A percentile compares a stretch with the other conserved stretches of the same genome.
Conservation (phyloP, 2,888 invertebrate genomes). For the Abrostola triplasia region DNA sequence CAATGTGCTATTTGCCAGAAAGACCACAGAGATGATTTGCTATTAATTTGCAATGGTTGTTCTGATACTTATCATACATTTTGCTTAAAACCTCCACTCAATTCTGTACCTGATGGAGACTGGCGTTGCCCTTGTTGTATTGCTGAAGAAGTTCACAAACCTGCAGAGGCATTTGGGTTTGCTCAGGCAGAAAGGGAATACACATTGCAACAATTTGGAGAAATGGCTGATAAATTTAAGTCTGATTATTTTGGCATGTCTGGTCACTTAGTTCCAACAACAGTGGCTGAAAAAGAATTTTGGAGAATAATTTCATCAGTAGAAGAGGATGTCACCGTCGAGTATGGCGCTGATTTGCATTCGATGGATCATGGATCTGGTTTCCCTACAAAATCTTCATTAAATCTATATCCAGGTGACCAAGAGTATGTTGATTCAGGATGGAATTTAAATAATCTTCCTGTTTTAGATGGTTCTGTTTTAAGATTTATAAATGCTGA, state of each 20-base stretch:
- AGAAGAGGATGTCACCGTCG: constrained; percentile 92
- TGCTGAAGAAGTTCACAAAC: constrained; percentile 90
- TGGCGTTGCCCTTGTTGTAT: constrained; percentile 93
- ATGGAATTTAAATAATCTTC: constrained; percentile 94
- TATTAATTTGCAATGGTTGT: constrained; percentile 92
- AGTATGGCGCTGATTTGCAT: constrained; percentile 94
- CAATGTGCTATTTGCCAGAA: constrained; percentile 90
- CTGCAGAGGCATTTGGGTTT: constrained; percentile 92
- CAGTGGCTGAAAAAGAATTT: constrained; percentile 92
- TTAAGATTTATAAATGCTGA: constrained; percentile 92
- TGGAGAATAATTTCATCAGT: constrained; percentile 93
- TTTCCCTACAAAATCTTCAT: constrained; percentile 91
- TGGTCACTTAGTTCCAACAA: constrained; percentile 89
- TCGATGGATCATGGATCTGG: constrained; percentile 93
- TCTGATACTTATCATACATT: constrained; percentile 92
- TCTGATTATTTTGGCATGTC: constrained; percentile 92
- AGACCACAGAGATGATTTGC: constrained; percentile 90
- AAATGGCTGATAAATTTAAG: constrained; percentile 94
- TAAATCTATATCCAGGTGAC: constrained; percentile 89
- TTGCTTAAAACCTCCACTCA: constrained; percentile 91
- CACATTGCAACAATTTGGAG: constrained; percentile 92
- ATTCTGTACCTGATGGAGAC: constrained; percentile 91
- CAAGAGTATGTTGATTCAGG: constrained; percentile 90
- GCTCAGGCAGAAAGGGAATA: constrained; percentile 92
- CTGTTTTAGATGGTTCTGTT: constrained; percentile 91